A percentile compares a stretch with the other conserved stretches of the same genome.
Conservation (phyloP, 2,113 vertebrate genomes). For the Strix aluco region DNA sequence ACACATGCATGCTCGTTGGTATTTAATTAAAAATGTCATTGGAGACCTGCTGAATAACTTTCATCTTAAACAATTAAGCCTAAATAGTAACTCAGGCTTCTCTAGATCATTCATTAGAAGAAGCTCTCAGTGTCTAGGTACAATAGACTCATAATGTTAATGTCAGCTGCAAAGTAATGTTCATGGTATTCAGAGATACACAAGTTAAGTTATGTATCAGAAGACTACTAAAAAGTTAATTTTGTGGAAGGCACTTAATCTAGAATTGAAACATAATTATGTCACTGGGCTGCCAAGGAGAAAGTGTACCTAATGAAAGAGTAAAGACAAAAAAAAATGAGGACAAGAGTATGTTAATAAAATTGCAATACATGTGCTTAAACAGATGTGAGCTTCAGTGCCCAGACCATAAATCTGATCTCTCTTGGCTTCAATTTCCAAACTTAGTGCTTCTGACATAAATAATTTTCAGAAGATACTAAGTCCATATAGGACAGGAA, state of each 20-base stretch:
- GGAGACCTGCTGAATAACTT: neutral
- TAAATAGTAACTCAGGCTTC: neutral
- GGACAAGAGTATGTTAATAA: neutral
- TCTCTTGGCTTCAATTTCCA: neutral
- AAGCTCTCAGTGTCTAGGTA: neutral
- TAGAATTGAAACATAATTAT: neutral
- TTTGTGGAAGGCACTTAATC: neutral
- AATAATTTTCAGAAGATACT: neutral
- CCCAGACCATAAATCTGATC: neutral
- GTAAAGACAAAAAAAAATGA: neutral
- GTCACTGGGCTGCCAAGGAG: neutral
- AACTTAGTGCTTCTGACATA: neutral
- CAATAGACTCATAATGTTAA: neutral
- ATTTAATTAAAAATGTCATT: conserved; percentile 38
- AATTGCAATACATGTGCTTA: neutral
- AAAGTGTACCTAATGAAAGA: neutral
- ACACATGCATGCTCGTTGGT: neutral
- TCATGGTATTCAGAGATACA: neutral
- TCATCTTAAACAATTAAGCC: neutral
- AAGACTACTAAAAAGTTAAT: neutral
- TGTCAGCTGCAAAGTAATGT: neutral
- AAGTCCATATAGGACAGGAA: neutral
- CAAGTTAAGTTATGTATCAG: neutral
- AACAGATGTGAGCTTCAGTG: neutral
- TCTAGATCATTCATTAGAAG: neutral